phyloP scores from a whole-genome alignment of 2,797 vertebrate genomes.

The Microctenopoma steveboyesi region DNA sequence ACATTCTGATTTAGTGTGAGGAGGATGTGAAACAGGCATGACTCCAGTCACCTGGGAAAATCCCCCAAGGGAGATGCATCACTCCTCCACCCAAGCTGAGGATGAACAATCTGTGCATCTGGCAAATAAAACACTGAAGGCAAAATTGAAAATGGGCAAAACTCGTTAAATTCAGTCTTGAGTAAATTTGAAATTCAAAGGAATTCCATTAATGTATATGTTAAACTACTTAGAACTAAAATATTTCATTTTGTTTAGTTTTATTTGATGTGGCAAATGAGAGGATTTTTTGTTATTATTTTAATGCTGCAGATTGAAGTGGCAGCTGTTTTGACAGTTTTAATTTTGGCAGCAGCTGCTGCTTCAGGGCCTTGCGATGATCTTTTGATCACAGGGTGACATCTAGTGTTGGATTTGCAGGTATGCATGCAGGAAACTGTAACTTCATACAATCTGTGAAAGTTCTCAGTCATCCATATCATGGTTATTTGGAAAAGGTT shows the following conservation, averaged over 20 bases:
- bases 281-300: too few species aligned
- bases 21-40: slow-evolving; percentile 62
- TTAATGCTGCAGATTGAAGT: slow-evolving; percentile 1
- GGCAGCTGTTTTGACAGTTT: slow-evolving; percentile 3
- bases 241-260: background rate
- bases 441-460: too few species aligned
- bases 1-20: slow-evolving; percentile 51
- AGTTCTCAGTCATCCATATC: too few species aligned
- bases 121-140: background rate
- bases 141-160: background rate
- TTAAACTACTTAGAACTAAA: too few species aligned
- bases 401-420: slow-evolving; percentile 57
- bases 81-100: slow-evolving; percentile 8
- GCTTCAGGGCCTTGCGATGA: background rate
- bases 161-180: background rate
- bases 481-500: too few species aligned
- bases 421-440: slow-evolving; percentile 1
- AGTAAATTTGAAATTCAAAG: background rate
- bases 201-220: too few species aligned
- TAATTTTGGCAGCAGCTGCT: background rate
- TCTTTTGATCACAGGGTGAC: slow-evolving; percentile 52
- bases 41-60: slow-evolving; percentile 40
- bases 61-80: slow-evolving; percentile 45
- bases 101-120: background rate
- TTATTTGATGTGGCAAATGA: background rate